Evolutionary conservation across 1,140 invertebrate genomes (phyloP).

Genomic region (Hyposmocoma kahamanoa): DNA sequence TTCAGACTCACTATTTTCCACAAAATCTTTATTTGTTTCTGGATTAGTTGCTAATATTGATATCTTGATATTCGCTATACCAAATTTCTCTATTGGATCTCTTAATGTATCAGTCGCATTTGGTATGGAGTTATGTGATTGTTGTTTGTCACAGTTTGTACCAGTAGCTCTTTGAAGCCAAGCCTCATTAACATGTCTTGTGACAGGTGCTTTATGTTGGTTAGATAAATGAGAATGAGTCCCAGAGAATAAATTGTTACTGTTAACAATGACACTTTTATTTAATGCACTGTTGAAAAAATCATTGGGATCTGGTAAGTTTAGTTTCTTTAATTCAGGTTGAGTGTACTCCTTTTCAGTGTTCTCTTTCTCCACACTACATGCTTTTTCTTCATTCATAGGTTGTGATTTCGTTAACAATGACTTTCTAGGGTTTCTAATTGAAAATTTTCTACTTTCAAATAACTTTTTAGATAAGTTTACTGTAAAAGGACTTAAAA

Average conservation of each 20-base stretch:
- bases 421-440: constrained; percentile 85
- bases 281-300: background rate
- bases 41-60: constrained; percentile 43
- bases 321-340: background rate
- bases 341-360: background rate
- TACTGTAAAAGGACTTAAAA: constrained; percentile 38
- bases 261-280: background rate
- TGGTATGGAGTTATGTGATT: background rate
- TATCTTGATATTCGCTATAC: constrained; percentile 52
- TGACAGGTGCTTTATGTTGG: constrained; percentile 1
- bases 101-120: background rate
- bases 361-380: background rate
- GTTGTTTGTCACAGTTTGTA: no score
- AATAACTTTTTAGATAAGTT: constrained; percentile 82
- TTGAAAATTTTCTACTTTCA: constrained; percentile 78
- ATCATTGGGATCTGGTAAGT: background rate
- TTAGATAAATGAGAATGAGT: background rate
- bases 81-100: constrained; percentile 48
- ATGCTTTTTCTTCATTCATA: constrained; percentile 3
- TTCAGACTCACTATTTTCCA: constrained; percentile 80
- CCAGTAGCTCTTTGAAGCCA: constrained; percentile 73
- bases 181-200: constrained; percentile 68
- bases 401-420: constrained; percentile 43
- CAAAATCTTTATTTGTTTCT: constrained; percentile 70
- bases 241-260: background rate